Conservation (phyloP, 92 coral and sea anemone species). For the Palythoa caribaeorum region DNA sequence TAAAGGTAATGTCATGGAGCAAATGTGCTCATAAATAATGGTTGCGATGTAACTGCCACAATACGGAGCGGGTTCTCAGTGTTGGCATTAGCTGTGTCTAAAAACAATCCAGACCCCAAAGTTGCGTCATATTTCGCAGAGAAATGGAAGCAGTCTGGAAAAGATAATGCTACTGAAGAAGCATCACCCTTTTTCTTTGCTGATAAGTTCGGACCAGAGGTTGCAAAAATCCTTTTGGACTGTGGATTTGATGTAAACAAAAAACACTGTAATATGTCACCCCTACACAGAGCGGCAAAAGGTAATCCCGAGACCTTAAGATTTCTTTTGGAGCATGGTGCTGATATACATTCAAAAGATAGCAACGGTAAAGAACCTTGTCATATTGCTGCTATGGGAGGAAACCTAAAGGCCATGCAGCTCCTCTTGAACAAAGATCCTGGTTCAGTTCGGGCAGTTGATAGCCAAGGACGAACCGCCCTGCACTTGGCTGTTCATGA, state of each 20-base stretch:
- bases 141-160: background rate
- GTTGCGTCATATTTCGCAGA: slow-evolving; percentile 8
- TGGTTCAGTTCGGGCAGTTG: background rate
- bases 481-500: background rate
- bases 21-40: background rate
- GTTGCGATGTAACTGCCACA: background rate
- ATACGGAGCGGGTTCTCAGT: background rate
- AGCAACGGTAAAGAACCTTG: background rate
- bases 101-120: background rate
- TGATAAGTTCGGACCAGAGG: background rate
- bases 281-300: background rate
- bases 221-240: slow-evolving; percentile 11
- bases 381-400: slow-evolving; percentile 9
- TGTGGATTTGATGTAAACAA: slow-evolving; percentile 3
- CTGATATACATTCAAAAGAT: background rate
- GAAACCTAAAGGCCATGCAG: background rate
- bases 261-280: background rate
- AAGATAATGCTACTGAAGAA: background rate
- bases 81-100: background rate
- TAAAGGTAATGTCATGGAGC: slow-evolving; percentile 6
- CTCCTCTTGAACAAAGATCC: slow-evolving; percentile 9
- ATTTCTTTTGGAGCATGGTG: slow-evolving; percentile 6
- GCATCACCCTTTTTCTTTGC: background rate
- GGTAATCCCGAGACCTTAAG: slow-evolving; percentile 9
- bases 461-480: background rate